Evolutionary conservation across 2,888 invertebrate species (phyloP).

Genomic region (Papilio gigon): DNA sequence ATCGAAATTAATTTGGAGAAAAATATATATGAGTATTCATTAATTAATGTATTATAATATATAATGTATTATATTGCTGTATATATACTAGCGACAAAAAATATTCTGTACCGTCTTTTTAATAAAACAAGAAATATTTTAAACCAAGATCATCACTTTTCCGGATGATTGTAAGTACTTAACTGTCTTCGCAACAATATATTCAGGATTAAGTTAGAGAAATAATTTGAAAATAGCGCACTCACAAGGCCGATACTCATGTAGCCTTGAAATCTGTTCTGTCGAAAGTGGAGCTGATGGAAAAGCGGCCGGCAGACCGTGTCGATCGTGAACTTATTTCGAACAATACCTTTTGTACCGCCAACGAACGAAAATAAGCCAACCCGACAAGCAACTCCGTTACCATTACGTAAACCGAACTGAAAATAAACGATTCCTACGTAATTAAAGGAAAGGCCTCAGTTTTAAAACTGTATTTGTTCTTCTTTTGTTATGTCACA

Average conservation of each 20-base stretch:
- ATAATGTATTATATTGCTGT: no score
- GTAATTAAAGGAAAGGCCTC: slow-evolving; percentile 11
- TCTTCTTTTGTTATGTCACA: background rate
- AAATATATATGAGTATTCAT: no score
- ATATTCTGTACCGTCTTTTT: no score
- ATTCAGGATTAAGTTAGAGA: background rate
- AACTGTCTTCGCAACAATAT: no score
- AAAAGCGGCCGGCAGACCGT: slow-evolving; percentile 69
- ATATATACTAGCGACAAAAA: no score
- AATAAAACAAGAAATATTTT: no score
- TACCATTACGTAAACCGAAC: slow-evolving; percentile 22
- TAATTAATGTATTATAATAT: no score
- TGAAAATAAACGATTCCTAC: slow-evolving; percentile 12
- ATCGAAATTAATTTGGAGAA: no score
- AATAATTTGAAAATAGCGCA: slow-evolving; percentile 20
- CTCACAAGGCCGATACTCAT: slow-evolving; percentile 29
- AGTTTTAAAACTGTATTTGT: slow-evolving; percentile 11
- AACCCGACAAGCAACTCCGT: slow-evolving; percentile 25
- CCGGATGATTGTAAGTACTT: no score
- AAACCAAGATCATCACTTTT: no score
- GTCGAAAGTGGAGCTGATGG: slow-evolving; percentile 72
- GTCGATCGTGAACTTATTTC: slow-evolving; percentile 77
- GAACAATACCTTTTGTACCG: slow-evolving; percentile 46
- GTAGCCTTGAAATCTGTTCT: slow-evolving; percentile 72
- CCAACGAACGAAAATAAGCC: slow-evolving; percentile 33